Evolutionary conservation across 2,888 invertebrate genomes (phyloP), one percentile per base, ranked within the genome.

Genomic region (Cephus nigrinus): DNA sequence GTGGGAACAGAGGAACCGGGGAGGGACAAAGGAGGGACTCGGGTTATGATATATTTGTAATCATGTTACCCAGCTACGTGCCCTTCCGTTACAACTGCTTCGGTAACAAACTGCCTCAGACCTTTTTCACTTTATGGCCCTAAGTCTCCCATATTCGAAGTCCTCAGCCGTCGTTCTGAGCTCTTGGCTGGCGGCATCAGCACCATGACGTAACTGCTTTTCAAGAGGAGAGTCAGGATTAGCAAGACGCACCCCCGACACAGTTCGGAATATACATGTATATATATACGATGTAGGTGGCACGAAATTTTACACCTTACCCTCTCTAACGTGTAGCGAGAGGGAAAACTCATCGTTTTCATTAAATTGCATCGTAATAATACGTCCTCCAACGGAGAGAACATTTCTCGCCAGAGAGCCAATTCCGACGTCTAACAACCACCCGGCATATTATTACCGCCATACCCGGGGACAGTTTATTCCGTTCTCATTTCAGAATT

Each of bases 11-110:
- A 82, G 80, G 80, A 76, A 77, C 80, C 80, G 81, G 80, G 80
- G 73, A 81, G 82, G 84, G 78, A 71, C 71, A 33, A 33, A 71
- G 86, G 85, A 55, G 55, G 55, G 55, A 55, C 55, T 55, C 55
- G 23, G 55, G 85, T 89, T 90, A 90, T 90, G 90, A 90, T 90
- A 90, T 90, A 90, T 90, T 90, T 90, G 90, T 90, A 90, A 90
- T 90, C 90, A 87, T 84, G 88, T 90, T 90, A 88, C 85, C 80
- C 84, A 33, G 79, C 86, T 88, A 89, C 90, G 89, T 89, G 90
- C 88, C 90, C 84, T 89, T 90, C 89, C 86, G 86, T 89, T 90
- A 89, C 90, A 90, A 90, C 90, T 90, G 89, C 86, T 85, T 86
- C 88, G 75, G 84, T 90, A 89, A 90, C 88, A 89, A 90, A 90